A percentile compares a stretch with the other conserved stretches of the same genome.
phyloP scores from a whole-genome alignment of 2,797 vertebrate genomes.

The Otus scops region DNA sequence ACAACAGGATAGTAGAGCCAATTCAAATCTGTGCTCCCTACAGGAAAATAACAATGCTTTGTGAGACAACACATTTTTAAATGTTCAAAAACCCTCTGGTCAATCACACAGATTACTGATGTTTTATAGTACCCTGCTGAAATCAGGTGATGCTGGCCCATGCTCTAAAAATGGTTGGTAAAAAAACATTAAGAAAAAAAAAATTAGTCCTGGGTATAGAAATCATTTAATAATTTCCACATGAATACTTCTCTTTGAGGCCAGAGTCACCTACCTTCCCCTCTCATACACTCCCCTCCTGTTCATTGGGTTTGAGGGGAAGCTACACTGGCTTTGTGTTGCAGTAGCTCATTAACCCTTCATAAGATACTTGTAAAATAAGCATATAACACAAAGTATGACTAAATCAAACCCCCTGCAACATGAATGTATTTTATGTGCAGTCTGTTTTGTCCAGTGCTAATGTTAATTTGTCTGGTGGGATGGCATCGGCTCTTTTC shows the following conservation, averaged over 20 bases:
- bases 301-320: background rate
- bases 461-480: background rate
- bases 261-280: background rate
- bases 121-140: background rate
- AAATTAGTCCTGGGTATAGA: background rate
- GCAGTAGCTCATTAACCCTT: background rate
- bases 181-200: background rate
- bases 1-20: background rate
- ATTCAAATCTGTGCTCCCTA: background rate
- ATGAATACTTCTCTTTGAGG: background rate
- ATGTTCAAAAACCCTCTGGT: background rate
- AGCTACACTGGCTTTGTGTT: background rate
- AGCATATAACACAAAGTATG: background rate
- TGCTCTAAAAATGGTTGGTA: background rate
- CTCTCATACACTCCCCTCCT: background rate
- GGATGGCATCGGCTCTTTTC: background rate
- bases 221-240: background rate
- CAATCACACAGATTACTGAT: background rate
- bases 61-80: background rate
- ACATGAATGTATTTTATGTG: background rate
- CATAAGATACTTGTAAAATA: background rate
- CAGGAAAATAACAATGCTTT: background rate
- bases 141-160: background rate
- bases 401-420: background rate
- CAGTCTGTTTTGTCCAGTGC: background rate